Percentiles rank a stretch among this genome's conserved stretches.
Conservation (phyloP, 2,113 vertebrate genomes). For the Carettochelys insculpta region DNA sequence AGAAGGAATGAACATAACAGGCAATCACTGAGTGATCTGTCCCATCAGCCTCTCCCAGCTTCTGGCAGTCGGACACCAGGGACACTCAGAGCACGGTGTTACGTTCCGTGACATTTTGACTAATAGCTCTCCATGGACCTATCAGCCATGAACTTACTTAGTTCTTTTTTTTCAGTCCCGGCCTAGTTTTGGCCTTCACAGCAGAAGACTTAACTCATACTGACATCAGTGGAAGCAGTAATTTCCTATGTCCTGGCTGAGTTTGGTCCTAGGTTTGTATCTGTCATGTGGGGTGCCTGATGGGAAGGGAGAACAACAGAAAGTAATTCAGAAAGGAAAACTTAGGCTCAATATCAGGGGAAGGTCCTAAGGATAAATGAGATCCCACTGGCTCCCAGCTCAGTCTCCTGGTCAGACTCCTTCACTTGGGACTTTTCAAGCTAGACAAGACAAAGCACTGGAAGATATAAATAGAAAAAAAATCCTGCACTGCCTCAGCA, state of each 20-base stretch:
- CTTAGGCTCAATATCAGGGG: background rate
- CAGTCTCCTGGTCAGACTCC: fast-evolving
- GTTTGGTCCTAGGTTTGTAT: fast-evolving
- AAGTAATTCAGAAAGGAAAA: background rate
- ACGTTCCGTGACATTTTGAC: background rate
- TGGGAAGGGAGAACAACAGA: fast-evolving
- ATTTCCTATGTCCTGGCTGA: fast-evolving
- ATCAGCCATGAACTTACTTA: background rate
- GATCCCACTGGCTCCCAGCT: background rate
- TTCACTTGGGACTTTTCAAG: background rate
- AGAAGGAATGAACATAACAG: background rate
- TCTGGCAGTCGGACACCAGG: background rate
- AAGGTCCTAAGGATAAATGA: fast-evolving
- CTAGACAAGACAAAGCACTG: background rate
- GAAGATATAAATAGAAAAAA: background rate
- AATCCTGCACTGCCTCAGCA: background rate
- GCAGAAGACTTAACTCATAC: background rate
- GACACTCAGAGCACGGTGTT: background rate
- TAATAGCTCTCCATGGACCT: background rate
- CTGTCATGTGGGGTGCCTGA: background rate
- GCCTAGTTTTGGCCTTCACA: background rate
- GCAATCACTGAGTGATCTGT: background rate
- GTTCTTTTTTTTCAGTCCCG: background rate
- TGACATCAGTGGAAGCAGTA: background rate
- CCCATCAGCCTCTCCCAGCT: background rate